Evolutionary conservation across 1,140 invertebrate species (phyloP), one percentile per base, ranked within the genome.

Genomic region (Sycophaga agraensis): DNA sequence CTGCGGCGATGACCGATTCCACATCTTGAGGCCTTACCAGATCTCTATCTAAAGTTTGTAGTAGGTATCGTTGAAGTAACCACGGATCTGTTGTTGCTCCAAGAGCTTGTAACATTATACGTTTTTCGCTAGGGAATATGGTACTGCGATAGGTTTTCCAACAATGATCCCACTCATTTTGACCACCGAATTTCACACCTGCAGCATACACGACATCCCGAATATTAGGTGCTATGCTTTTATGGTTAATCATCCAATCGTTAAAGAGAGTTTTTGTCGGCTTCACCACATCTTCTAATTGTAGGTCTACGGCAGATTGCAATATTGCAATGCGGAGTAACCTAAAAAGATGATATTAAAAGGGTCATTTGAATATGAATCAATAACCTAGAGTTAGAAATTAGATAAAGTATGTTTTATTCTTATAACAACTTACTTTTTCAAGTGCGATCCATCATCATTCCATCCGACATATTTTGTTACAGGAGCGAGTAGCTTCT

Each of bases 91-190:
- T 82, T 0, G 89, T 85, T 3, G 85, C 80, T 1, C 88, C 88
- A n/a, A 92, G 75, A 4, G 90, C 88, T 67, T 85, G 84, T 0
- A 92, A 77, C 61, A 91, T 81, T 8, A 89, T 74, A 65, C 82
- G 82, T 57, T 86, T 85, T 70, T 92, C 90, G 65, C 85, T 89
- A 1, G 88, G 84, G 28, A 88, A 81, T 48, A 81, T 82, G n/a
- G 87, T 86, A 19, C 82, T 84, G 58, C 87, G 85, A 72, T 90
- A 92, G 40, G 82, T 82, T 12, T 86, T 74, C 87, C 89, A 92
- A 64, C 89, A 91, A 71, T 87, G 83, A 40, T 87, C 82, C 91
- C 91, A 94, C 68, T 91, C 90, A 9, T 80, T 75, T 51, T 87
- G 83, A 0, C 84, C 84, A 0, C 91, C 91, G 67, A 88, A 87